Base-by-base conservation (phyloP, 2,888 invertebrate species). In the Harmothoe impar region DNA sequence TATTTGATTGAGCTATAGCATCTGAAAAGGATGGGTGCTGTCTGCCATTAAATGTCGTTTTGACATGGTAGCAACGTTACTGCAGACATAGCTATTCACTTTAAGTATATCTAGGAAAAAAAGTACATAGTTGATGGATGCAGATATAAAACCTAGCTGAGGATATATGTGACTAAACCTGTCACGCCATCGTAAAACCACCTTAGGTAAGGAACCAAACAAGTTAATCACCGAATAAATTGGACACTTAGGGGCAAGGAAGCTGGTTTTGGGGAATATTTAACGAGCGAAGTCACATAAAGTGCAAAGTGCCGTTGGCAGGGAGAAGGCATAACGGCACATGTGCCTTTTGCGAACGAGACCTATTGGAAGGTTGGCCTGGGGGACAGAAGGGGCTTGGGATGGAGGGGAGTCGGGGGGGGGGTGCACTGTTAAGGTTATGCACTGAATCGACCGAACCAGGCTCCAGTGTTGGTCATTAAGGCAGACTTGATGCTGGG, bases 231-330 rank as follows among this genome's bases (percentile, higher is more conserved):
- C 81, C 81, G 33, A 81, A 81, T 81, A 43, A 81, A 81, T 81
- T 81, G 43, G 81, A 81, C 81, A 81, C 81, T 81, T 81, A 81
- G 81, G 81, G 81, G 81, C 81, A 81, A 81, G 81, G 81, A 81
- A 23, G 15, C 43, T 17, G 35, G 17, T 33, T 43, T 72, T 72
- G 29, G 43, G 43, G 29, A 72, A 81, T 33, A 33, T 33, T 81
- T 81, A 81, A 81, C 81, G 81, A 81, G 33, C 72, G 15, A 15
- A 25, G 12, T 72, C 72, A 29, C 72, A 72, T 72, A 72, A 72
- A 72, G 72, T 72, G 31, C 29, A 72, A 72, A 72, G 25, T 72
- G 72, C 72, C 72, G 72, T n/a, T 72, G 72, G 72, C n/a, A 29
- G 62, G 62, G 29, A 72, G 72, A 72, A 29, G 25, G 62, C 1